Conservation (phyloP, 2,113 vertebrate species). For the Plectropomus leopardus region DNA sequence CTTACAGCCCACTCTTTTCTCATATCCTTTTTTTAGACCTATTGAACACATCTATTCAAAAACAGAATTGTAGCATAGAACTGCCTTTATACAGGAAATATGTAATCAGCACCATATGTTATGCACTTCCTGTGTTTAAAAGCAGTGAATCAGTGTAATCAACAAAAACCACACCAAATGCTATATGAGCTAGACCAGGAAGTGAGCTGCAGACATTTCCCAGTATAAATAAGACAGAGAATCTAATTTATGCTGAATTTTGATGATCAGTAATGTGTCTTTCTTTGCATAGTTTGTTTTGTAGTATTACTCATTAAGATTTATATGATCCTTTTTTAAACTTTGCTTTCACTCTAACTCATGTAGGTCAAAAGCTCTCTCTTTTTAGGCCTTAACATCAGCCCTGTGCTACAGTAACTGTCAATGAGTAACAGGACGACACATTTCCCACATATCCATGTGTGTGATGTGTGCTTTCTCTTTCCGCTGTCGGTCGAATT, state of each 20-base stretch:
- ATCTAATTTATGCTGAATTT: neutral
- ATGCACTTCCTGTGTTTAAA: neutral
- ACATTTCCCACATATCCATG: neutral
- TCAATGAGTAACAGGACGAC: conserved; percentile 25
- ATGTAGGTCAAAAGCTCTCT: neutral
- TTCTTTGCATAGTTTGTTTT: neutral
- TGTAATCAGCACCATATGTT: neutral
- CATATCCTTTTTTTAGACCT: conserved; percentile 19
- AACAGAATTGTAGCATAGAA: neutral
- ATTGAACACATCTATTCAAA: neutral
- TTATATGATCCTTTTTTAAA: fast-evolving
- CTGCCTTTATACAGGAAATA: neutral
- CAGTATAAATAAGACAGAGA: neutral
- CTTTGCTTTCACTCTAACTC: conserved; percentile 12
- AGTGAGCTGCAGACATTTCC: neutral
- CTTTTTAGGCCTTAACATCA: neutral
- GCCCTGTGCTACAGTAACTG: neutral
- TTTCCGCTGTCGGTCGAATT: conserved; percentile 28
- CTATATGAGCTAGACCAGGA: neutral
- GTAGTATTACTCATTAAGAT: no score
- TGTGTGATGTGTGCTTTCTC: conserved; percentile 11
- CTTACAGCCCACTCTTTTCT: neutral
- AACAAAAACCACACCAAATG: conserved; percentile 10
- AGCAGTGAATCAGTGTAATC: neutral
- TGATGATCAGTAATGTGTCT: neutral